Percentiles rank a stretch among this genome's conserved stretches.
Conservation (phyloP, 2,113 vertebrate genomes). For the Larimichthys polyactis region DNA sequence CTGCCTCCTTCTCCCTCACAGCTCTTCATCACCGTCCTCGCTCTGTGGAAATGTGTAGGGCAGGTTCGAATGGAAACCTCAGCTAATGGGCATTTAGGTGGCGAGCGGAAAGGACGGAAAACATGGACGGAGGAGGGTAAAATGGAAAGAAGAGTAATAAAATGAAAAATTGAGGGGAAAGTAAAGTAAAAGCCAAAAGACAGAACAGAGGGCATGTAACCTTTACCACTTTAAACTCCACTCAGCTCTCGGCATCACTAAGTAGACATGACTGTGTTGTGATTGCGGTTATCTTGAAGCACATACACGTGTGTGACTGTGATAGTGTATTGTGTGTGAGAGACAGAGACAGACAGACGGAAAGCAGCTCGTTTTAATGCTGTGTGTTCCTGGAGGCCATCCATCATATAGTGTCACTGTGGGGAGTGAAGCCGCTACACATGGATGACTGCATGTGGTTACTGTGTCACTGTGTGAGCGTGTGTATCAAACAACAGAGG, state of each 20-base stretch:
- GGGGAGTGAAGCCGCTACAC: conserved; percentile 29
- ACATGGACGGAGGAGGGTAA: not conserved
- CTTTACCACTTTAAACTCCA: not conserved
- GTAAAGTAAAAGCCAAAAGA: not conserved
- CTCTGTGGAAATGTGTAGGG: not conserved
- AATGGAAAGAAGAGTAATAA: not conserved
- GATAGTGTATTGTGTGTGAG: not conserved
- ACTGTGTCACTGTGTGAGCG: not conserved
- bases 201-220: not conserved
- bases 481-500: conserved; percentile 10
- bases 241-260: conserved; percentile 27
- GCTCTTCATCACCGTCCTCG: conserved; percentile 16
- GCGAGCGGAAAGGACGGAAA: not conserved
- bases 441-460: conserved; percentile 2
- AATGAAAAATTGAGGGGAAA: rapidly evolving
- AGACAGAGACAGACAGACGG: not conserved
- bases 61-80: conserved; percentile 19
- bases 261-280: conserved; percentile 20
- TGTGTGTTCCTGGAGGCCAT: conserved; percentile 51
- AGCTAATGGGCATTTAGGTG: not conserved
- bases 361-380: conserved; percentile 49
- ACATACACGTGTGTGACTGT: not conserved
- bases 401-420: conserved; percentile 57
- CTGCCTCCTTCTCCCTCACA: not conserved
- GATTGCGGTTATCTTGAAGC: conserved; percentile 32